Conservation (phyloP, 2,797 vertebrate genomes). For the Betta splendens region DNA sequence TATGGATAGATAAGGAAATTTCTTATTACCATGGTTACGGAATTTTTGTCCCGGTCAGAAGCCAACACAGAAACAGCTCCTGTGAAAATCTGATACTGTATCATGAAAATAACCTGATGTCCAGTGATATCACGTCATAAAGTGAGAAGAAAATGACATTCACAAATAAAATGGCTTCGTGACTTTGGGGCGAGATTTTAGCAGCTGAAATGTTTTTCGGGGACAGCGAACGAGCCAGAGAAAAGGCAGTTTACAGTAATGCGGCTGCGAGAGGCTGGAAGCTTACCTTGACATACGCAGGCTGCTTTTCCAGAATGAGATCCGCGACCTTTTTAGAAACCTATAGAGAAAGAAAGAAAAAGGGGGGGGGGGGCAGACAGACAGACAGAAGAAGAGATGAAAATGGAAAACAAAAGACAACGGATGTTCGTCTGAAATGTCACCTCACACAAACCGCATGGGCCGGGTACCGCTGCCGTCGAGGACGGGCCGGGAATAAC, state of each 20-base stretch:
- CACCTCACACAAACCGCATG: slow-evolving; percentile 24
- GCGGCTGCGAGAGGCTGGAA: neutral
- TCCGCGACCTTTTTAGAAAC: slow-evolving; percentile 98
- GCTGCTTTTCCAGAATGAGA: slow-evolving; percentile 98
- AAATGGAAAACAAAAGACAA: slow-evolving; percentile 7
- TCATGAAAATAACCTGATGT: slow-evolving; percentile 11
- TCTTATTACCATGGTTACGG: slow-evolving; percentile 27
- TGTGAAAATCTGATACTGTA: slow-evolving; percentile 7
- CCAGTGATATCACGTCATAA: neutral
- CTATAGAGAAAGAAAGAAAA: slow-evolving; percentile 66
- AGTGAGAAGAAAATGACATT: neutral
- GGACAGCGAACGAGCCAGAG: neutral
- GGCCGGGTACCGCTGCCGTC: slow-evolving; percentile 21
- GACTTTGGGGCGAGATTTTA: slow-evolving; percentile 7
- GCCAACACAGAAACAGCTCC: slow-evolving; percentile 1
- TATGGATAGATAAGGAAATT: slow-evolving; percentile 9
- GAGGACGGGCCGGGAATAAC: slow-evolving; percentile 25
- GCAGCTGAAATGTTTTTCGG: neutral
- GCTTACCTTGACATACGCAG: slow-evolving; percentile 96
- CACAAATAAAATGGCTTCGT: neutral
- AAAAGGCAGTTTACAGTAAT: neutral
- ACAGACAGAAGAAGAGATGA: slow-evolving; percentile 6
- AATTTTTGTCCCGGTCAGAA: neutral
- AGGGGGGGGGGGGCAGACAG: no score
- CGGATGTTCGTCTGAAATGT: slow-evolving; percentile 37